Conservation (phyloP, 2,888 invertebrate genomes). For the Ectemnius continuus region DNA sequence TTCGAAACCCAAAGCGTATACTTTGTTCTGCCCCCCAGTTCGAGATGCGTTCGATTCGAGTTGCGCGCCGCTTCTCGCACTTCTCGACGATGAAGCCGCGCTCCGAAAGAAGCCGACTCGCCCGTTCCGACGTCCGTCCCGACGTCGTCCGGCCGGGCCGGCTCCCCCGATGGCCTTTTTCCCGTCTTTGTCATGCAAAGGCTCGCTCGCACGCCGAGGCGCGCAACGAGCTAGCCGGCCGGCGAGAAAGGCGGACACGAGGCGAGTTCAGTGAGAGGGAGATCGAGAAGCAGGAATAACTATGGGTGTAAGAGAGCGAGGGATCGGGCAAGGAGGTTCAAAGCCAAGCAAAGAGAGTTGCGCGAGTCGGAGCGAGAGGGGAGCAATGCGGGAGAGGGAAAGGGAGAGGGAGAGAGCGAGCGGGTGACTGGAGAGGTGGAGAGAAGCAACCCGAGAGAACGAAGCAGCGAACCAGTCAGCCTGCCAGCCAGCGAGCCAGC, state of each 20-base stretch:
- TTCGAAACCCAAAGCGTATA: too few relatives aligned
- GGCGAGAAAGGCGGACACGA: conserved; percentile 28
- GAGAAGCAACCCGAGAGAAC: conserved; percentile 24
- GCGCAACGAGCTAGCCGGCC: not conserved
- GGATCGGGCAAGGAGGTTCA: conserved; percentile 4
- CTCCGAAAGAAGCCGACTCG: conserved; percentile 24
- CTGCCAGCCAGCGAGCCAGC: conserved; percentile 39
- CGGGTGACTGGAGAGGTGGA: conserved; percentile 8
- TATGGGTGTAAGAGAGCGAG: conserved; percentile 9
- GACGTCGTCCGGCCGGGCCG: not conserved
- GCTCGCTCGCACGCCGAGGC: conserved; percentile 15
- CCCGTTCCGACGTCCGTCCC: not conserved
- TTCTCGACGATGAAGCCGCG: conserved; percentile 26
- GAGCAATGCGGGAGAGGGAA: conserved; percentile 26
- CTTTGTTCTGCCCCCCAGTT: conserved; percentile 21
- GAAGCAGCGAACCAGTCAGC: conserved; percentile 42
- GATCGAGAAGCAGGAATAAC: conserved; percentile 20
- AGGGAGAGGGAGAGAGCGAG: conserved; percentile 28
- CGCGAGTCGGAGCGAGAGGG: conserved; percentile 6
- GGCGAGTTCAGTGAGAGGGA: conserved; percentile 24
- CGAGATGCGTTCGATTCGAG: conserved; percentile 31
- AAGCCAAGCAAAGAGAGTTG: conserved; percentile 3
- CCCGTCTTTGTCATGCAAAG: conserved; percentile 62
- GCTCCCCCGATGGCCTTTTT: conserved; percentile 58
- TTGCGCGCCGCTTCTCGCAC: conserved; percentile 40